phyloP scores from a whole-genome alignment of 2,113 vertebrate genomes.

The Zapus hudsonius region DNA sequence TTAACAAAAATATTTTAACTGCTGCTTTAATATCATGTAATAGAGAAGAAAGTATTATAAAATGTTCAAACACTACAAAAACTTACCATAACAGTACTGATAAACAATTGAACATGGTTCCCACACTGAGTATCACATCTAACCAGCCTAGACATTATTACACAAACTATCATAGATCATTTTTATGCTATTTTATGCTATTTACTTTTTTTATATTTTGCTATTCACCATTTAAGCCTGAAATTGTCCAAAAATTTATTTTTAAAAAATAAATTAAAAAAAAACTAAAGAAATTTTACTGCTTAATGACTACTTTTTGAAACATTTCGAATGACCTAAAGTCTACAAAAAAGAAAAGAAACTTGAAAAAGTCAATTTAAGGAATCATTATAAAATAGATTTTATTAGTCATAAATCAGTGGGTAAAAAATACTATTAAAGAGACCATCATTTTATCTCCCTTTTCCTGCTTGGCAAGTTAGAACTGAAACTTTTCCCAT shows the following conservation, averaged over 20 bases:
- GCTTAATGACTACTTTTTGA: background rate
- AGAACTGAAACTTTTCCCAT: conserved; percentile 4
- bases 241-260: conserved; percentile 16
- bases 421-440: conserved; percentile 38
- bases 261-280: background rate
- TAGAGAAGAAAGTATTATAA: background rate
- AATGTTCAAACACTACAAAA: conserved; percentile 30
- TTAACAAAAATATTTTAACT: conserved; percentile 46
- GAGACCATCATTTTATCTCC: background rate
- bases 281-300: conserved; percentile 32
- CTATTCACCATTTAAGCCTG: background rate
- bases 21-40: conserved; percentile 14
- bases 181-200: background rate
- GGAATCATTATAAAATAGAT: conserved; percentile 34
- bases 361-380: conserved; percentile 41
- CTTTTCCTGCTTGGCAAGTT: background rate
- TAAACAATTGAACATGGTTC: background rate
- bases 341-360: conserved; percentile 10
- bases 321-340: conserved; percentile 42
- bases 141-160: background rate
- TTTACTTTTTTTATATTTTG: conserved; percentile 17
- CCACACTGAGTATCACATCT: background rate
- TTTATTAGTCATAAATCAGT: conserved; percentile 5
- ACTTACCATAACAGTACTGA: background rate
- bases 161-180: background rate